Base-by-base conservation (phyloP, 1,140 invertebrate genomes). In the Lordiphosa clarofinis region DNA sequence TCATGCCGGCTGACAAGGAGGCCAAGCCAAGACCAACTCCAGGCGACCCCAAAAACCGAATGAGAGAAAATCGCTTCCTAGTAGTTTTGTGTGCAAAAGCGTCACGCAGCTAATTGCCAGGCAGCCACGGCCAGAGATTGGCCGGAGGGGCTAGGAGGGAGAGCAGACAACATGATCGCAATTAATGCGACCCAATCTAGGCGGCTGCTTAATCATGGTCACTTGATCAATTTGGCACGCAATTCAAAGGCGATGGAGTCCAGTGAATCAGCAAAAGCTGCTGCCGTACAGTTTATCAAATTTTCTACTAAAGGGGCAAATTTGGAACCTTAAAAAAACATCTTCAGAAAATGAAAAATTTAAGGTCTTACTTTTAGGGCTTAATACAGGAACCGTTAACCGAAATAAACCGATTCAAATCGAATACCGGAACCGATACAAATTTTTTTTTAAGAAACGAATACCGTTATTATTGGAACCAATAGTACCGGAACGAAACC, bases 41-140 rank as follows among this genome's bases (percentile, higher is more conserved):
- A 33, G 33, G 35, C 40, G 52, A 43, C 52, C 38, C 24, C 12
- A 35, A 54, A 50, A 50, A 50, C 7, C 11, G 9, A 48, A 48
- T 54, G 9, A 50, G 47, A 58, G 54, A 57, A 67, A 66, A 44
- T 52, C 39, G 56, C 42, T 69, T 56, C 58, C 66, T 56, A 70
- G 46, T 33, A 37, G 8, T 6, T 6, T 56, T 13, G 43, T 15
- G 35, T 38, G 56, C 54, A 43, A 56, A 57, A 69, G 56, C 59
- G 53, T 63, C 67, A 70, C 66, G 59, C 71, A 69, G 73, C 78
- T 82, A 84, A 82, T 82, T 84, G 73, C 52, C 50, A 56, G 35
- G 21, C 21, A 21, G 21, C 21, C 24, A 6, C 24, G 24, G 24
- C 6, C 3, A 28, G 24, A 7, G 24, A 28, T 7, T 28, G 24